These are phyloP conservation scores for Gyrodactylus salaris DNA, from an alignment of 1,140 invertebrate species.

Conservation along the genomic window DNA sequence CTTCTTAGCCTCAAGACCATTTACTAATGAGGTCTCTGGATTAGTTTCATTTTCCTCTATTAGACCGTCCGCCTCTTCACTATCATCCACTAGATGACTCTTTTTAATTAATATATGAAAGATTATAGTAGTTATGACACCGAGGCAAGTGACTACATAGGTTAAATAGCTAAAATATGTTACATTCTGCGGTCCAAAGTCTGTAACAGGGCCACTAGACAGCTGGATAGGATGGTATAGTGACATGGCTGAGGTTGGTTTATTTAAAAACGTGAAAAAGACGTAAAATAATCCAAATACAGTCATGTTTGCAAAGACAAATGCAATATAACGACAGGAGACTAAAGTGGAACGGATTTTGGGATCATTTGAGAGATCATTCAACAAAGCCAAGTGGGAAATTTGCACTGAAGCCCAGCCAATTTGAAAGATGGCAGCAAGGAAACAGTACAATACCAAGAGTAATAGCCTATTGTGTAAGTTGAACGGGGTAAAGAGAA, in stretches of 20 bases:
- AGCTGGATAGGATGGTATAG: too few species aligned
- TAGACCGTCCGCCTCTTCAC: too few species aligned
- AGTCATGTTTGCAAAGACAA: neutral
- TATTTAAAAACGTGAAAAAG: neutral
- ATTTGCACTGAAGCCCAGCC: slow-evolving; percentile 4
- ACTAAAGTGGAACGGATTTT: neutral
- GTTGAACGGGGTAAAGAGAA: neutral
- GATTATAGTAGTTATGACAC: neutral
- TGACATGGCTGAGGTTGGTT: too few species aligned
- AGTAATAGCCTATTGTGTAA: neutral
- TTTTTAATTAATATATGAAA: neutral
- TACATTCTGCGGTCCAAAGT: neutral
- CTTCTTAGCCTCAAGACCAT: too few species aligned
- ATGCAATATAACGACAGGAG: neutral
- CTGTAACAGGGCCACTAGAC: neutral
- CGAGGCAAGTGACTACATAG: neutral
- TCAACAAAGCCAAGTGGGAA: neutral
- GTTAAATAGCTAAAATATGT: neutral
- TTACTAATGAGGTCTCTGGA: too few species aligned
- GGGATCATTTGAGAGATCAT: neutral
- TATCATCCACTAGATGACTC: neutral
- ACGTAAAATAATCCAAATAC: neutral
- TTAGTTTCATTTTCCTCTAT: neutral
- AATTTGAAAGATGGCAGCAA: slow-evolving; percentile 4
- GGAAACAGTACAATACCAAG: neutral